Conservation (phyloP, 2,888 invertebrate species). For the Tryphoninae sp. region DNA sequence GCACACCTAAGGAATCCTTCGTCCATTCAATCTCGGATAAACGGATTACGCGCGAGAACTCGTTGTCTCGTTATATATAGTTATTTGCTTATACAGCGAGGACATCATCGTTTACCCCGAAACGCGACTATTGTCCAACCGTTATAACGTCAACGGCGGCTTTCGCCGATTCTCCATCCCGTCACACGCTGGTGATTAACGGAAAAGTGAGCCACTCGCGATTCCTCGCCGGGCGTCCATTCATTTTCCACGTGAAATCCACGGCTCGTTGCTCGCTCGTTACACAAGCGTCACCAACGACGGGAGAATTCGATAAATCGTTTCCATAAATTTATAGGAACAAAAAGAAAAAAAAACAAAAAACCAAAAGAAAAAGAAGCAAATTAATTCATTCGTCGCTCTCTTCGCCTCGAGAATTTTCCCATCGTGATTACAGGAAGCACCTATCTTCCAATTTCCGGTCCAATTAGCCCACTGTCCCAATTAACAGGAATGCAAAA, state of each 20-base stretch:
- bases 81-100: slow-evolving; percentile 68
- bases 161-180: not conserved
- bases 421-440: no score
- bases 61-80: slow-evolving; percentile 61
- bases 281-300: not conserved
- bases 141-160: not conserved
- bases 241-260: slow-evolving; percentile 17
- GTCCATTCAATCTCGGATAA: slow-evolving; percentile 76
- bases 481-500: no score
- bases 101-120: slow-evolving; percentile 65
- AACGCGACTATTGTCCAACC: slow-evolving; percentile 9
- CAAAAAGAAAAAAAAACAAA: no score
- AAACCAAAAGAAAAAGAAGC: not conserved
- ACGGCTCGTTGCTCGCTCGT: not conserved
- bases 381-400: not conserved
- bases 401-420: no score
- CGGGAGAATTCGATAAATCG: slow-evolving; percentile 7
- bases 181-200: slow-evolving; percentile 34
- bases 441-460: no score
- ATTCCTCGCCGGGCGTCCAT: slow-evolving; percentile 31
- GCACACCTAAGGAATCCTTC: slow-evolving; percentile 73
- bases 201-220: slow-evolving; percentile 20
- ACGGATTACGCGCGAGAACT: slow-evolving; percentile 73
- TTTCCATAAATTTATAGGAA: not conserved
- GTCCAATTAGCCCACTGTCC: no score